Base-by-base conservation (phyloP, 1,140 invertebrate genomes). In the Druon quercuslanigerum region DNA sequence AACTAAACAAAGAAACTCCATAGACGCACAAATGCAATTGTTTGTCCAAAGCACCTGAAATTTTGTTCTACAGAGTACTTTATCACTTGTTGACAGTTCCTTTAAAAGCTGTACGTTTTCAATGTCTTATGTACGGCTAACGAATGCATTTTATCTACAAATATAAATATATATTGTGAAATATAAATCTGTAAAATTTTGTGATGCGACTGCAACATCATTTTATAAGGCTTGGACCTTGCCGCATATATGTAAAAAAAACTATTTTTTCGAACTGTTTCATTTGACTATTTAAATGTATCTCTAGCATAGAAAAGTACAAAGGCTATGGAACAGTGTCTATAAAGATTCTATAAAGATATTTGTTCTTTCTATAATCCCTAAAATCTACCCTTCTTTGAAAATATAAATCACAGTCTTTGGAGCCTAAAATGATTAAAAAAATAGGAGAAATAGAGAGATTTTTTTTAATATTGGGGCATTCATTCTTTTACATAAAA, bases 201-300 rank as follows among this genome's bases (percentile, higher is more conserved):
- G 16, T 66, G 60, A 40, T 66, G 60, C 60, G 60, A 13, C 46
- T 66, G 25, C 60, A 66, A 20, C 25, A 66, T 66, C 60, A 66
- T 66, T 66, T 66, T 66, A 33, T 66, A 66, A 66, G 60, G 60
- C 60, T 66, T 40, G 14, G 16, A 16, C 25, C 60, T 66, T 66
- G 25, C 25, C 3, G 60, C 60, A 46, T 20, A 66, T 16, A 40
- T 66, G 5, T 33, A 33, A 14, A 66, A 19, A 57, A 66, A 66
- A 66, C 60, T 66, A 66, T 66, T 66, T 66, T 66, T 66, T 66
- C 16, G 3, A 66, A 66, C 60, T 66, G 60, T 66, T 66, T 66
- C 60, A 66, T 66, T 66, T 66, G 25, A 66, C 33, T 66, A 66
- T 66, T 66, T 46, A 66, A 66, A 66, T 66, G 25, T 66, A 66